phyloP scores from a whole-genome alignment of 2,888 invertebrate species.

The Acronicta alni region DNA sequence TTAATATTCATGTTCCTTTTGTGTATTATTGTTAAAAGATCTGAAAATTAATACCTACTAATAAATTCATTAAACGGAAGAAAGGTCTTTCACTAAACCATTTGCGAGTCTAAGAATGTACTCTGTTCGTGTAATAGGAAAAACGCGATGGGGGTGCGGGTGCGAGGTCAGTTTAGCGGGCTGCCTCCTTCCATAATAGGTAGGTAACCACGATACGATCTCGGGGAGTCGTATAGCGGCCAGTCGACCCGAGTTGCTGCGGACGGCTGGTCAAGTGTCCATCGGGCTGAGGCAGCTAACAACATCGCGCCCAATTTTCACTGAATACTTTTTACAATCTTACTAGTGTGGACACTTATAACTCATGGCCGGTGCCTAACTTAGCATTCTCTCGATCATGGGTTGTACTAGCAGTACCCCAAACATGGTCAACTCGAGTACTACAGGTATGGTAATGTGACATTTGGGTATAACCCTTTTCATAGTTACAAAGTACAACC shows the following conservation, averaged over 20 bases:
- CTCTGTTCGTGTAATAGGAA: slow-evolving; percentile 85
- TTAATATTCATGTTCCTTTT: too few species aligned
- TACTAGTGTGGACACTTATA: slow-evolving; percentile 16
- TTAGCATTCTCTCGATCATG: slow-evolving; percentile 69
- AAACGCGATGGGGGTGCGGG: slow-evolving; percentile 89
- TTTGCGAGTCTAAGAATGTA: slow-evolving; percentile 82
- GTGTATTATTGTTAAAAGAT: slow-evolving; percentile 15
- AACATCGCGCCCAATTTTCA: slow-evolving; percentile 42
- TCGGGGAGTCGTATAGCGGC: slow-evolving; percentile 55
- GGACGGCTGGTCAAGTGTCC: slow-evolving; percentile 70
- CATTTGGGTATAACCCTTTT: slow-evolving; percentile 50
- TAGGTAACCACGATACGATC: slow-evolving; percentile 85
- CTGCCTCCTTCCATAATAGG: slow-evolving; percentile 85
- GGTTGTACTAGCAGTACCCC: slow-evolving; percentile 86
- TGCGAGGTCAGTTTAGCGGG: slow-evolving; percentile 87
- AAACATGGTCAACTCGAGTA: slow-evolving; percentile 70
- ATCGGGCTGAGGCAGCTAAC: slow-evolving; percentile 43
- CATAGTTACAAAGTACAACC: slow-evolving; percentile 19
- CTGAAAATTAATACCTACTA: slow-evolving; percentile 37
- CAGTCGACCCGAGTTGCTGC: slow-evolving; percentile 75
- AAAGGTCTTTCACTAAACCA: slow-evolving; percentile 70
- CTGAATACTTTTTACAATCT: slow-evolving; percentile 44
- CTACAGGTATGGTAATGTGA: slow-evolving; percentile 72
- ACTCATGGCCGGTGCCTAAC: slow-evolving; percentile 58
- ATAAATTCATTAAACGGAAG: slow-evolving; percentile 60